Percentiles rank a stretch among this genome's conserved stretches.
These are phyloP conservation scores for Lytechinus pictus DNA, from an alignment of 35 echinoderm and acorn worm genomes.

Conservation along the genomic window DNA sequence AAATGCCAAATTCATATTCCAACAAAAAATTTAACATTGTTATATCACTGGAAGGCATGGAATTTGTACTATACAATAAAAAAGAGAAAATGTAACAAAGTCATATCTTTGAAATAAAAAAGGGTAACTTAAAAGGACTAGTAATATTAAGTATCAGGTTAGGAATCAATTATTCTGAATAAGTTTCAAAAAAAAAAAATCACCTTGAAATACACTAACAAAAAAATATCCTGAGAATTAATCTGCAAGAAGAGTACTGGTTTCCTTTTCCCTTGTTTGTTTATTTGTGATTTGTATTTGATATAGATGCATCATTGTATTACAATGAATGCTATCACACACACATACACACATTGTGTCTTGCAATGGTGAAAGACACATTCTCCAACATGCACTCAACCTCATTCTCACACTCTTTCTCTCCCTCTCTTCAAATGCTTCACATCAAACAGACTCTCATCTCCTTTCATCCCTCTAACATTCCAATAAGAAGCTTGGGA, in stretches of 20 bases:
- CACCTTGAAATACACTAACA: background rate
- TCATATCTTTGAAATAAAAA: background rate
- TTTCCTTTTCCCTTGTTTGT: background rate
- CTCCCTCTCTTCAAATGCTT: background rate
- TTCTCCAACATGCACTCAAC: background rate
- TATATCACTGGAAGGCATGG: background rate
- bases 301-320: background rate
- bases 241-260: slow-evolving; percentile 17
- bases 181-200: background rate
- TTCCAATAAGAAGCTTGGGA: background rate
- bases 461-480: background rate
- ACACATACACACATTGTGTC: background rate
- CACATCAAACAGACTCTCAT: background rate
- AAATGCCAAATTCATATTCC: background rate
- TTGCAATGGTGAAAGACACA: background rate
- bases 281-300: background rate
- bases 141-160: background rate
- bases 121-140: background rate
- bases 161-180: background rate
- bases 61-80: background rate
- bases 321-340: slow-evolving; percentile 1
- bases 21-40: background rate
- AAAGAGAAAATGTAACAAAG: background rate
- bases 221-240: slow-evolving; percentile 4
- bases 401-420: background rate